These are phyloP conservation scores for Mandrillus leucophaeus DNA, from an alignment of 2,113 vertebrate species.

Conservation along the genomic window DNA sequence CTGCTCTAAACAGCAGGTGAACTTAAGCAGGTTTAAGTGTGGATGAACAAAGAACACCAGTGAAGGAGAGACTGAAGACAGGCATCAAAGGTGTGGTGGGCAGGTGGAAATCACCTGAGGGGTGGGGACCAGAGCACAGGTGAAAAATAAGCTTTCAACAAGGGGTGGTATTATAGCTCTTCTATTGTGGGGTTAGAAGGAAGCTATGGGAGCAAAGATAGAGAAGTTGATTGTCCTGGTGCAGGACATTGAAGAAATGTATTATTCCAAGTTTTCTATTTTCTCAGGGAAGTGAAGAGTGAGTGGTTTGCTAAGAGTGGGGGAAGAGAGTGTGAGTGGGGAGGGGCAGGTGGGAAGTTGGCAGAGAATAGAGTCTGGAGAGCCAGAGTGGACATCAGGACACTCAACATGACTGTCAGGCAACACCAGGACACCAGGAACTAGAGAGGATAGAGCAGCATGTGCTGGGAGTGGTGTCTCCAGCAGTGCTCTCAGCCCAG, in stretches of 20 bases:
- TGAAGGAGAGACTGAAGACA: not conserved
- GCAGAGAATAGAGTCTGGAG: not conserved
- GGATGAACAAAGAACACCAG: no score
- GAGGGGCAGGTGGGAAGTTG: not conserved
- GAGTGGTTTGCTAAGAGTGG: not conserved
- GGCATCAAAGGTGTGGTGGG: accelerated
- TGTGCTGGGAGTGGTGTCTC: not conserved
- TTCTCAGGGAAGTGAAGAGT: not conserved
- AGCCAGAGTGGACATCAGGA: not conserved
- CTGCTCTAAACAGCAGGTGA: not conserved
- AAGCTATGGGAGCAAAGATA: accelerated
- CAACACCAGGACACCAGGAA: not conserved
- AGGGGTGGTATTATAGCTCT: not conserved
- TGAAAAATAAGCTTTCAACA: accelerated
- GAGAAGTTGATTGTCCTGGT: no score
- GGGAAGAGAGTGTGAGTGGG: accelerated
- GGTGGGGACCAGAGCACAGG: not conserved
- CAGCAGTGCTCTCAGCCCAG: no score
- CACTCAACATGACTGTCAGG: accelerated
- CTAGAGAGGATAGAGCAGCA: not conserved
- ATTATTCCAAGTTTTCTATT: not conserved
- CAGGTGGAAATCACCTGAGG: not conserved
- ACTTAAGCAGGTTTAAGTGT: not conserved
- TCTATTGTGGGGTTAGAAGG: not conserved
- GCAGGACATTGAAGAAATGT: not conserved